A percentile compares a stretch with the other conserved stretches of the same genome.
Evolutionary conservation across 2,888 invertebrate genomes (phyloP).

Genomic region (Phorcus lineatus): DNA sequence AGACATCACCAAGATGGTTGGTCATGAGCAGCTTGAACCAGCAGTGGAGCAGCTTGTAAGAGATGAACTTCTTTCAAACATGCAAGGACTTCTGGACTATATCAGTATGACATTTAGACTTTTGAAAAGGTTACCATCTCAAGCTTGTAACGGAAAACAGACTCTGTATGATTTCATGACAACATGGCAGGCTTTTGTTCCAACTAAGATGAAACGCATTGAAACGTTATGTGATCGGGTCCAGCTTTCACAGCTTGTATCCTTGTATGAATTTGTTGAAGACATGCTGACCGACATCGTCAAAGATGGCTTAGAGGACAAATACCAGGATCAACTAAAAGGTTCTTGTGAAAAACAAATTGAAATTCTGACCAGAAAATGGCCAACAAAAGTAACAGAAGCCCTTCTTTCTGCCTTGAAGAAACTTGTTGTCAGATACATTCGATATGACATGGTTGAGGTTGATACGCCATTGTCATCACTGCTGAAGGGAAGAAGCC

Average conservation of each 20-base stretch:
- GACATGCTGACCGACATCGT: conserved; percentile 9
- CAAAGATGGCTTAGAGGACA: not conserved
- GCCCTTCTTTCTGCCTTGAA: conserved; percentile 18
- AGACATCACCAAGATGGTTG: conserved; percentile 8
- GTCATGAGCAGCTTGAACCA: not conserved
- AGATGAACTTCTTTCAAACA: not conserved
- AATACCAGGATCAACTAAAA: not conserved
- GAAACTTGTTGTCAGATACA: conserved; percentile 12
- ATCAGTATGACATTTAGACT: conserved; percentile 17
- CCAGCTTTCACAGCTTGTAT: not conserved
- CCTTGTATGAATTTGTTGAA: conserved; percentile 24
- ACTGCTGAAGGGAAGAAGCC: not conserved
- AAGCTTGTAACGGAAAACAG: not conserved
- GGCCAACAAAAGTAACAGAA: not conserved
- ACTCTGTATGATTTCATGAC: not conserved
- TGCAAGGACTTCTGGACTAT: conserved; percentile 2
- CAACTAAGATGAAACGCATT: not conserved
- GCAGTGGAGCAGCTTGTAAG: not conserved
- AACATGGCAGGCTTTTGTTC: conserved; percentile 15
- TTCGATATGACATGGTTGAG: not conserved
- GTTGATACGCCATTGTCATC: not conserved
- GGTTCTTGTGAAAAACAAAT: not conserved
- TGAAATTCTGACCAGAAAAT: not conserved
- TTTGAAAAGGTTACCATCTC: conserved; percentile 4
- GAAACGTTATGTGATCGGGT: not conserved